phyloP scores from a whole-genome alignment of 2,888 invertebrate species.

The Drosophila prostipennis region DNA sequence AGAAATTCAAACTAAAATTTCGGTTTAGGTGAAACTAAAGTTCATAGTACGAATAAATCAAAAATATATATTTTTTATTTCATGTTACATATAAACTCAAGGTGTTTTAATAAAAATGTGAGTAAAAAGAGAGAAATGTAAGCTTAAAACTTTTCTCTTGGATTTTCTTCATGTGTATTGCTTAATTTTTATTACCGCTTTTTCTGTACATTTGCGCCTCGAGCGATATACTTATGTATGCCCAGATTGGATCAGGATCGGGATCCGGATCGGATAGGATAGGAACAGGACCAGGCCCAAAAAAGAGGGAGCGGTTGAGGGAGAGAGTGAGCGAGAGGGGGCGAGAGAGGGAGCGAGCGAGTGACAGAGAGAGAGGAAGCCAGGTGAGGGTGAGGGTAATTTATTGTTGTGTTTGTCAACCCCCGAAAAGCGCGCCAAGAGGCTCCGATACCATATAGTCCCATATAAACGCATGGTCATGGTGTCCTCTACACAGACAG shows the following conservation, averaged over 20 bases:
- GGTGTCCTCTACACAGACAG: neutral
- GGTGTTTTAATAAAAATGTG: no score
- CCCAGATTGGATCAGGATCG: conserved; percentile 28
- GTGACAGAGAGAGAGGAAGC: neutral
- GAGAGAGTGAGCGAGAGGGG: neutral
- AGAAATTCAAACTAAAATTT: no score
- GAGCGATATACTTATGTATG: conserved; percentile 9
- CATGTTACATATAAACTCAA: no score
- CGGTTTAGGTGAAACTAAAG: no score
- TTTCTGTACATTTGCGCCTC: conserved; percentile 18
- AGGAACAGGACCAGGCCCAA: conserved; percentile 6
- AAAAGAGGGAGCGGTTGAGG: conserved; percentile 5
- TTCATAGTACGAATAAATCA: no score
- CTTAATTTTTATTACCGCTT: neutral
- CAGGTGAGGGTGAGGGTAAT: conserved; percentile 49
- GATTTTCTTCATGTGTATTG: neutral
- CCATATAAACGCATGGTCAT: neutral
- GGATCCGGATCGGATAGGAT: conserved; percentile 13
- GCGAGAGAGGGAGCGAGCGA: neutral
- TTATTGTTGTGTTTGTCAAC: conserved; percentile 39
- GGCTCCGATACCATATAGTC: conserved; percentile 11
- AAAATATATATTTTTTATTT: no score
- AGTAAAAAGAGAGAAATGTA: no score
- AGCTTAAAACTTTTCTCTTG: no score
- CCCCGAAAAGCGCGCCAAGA: conserved; percentile 41